Evolutionary conservation across 2,797 vertebrate genomes (phyloP).

Genomic region (Acropternis orthonyx): DNA sequence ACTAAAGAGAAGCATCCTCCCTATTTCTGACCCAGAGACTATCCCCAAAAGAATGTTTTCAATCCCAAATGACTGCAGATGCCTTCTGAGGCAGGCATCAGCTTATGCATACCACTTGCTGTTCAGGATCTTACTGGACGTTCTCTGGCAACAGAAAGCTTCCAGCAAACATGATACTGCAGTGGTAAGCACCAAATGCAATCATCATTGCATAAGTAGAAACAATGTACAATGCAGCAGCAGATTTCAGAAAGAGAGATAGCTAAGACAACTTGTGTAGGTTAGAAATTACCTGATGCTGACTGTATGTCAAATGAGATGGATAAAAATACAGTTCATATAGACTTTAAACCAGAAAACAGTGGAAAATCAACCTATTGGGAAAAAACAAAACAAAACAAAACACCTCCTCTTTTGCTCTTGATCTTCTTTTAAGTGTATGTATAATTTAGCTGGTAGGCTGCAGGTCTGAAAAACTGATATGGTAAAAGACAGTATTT

Average conservation of each 20-base stretch:
- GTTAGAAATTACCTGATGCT: neutral
- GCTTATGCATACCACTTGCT: fast-evolving
- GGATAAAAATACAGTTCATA: neutral
- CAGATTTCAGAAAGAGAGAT: neutral
- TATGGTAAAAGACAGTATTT: neutral
- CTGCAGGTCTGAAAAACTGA: neutral
- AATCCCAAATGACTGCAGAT: neutral
- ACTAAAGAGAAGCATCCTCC: neutral
- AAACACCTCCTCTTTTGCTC: neutral
- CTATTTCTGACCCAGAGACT: neutral
- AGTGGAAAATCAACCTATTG: neutral
- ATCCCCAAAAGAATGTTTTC: neutral
- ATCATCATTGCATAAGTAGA: neutral
- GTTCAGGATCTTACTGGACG: neutral
- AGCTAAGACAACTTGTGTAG: neutral
- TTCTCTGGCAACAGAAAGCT: neutral
- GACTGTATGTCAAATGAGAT: neutral
- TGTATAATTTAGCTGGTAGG: neutral
- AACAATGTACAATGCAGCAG: neutral
- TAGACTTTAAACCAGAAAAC: neutral
- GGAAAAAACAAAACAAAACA: neutral
- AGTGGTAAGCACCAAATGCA: neutral
- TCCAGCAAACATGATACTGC: too few species aligned
- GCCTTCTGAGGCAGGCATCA: neutral
- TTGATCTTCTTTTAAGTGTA: neutral